Evolutionary conservation across 2,888 invertebrate genomes (phyloP).

Genomic region (Caenorhabditis macrosperma): DNA sequence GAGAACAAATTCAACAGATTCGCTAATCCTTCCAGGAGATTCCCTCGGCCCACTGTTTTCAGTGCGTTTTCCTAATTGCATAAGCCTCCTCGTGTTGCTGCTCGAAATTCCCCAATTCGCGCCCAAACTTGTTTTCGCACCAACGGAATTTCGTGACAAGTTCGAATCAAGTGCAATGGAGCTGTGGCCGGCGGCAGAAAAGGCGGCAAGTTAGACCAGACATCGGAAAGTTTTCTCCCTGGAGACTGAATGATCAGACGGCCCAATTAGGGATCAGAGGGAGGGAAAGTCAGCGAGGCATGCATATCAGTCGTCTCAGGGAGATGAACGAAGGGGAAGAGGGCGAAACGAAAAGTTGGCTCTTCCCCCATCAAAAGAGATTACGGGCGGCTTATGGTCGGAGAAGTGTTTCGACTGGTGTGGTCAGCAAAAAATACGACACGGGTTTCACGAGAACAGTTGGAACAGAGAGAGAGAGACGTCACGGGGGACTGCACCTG

Average conservation of each 20-base stretch:
- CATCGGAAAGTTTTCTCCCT: slow-evolving; percentile 32
- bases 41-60: slow-evolving; percentile 8
- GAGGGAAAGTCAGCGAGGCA: background rate
- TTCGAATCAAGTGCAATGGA: slow-evolving; percentile 30
- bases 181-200: slow-evolving; percentile 2
- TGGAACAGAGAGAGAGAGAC: background rate
- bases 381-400: slow-evolving; percentile 49
- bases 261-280: slow-evolving; percentile 23
- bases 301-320: slow-evolving; percentile 14
- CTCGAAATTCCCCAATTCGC: slow-evolving; percentile 13
- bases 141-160: slow-evolving; percentile 23
- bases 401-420: slow-evolving; percentile 56
- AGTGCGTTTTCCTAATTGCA: slow-evolving; percentile 23
- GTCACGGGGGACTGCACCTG: background rate
- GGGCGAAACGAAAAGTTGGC: slow-evolving; percentile 48
- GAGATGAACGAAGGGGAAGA: background rate
- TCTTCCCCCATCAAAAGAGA: slow-evolving; percentile 57
- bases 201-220: slow-evolving; percentile 14
- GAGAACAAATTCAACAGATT: slow-evolving; percentile 11
- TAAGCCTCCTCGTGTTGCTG: background rate
- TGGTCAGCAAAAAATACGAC: slow-evolving; percentile 49
- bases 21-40: slow-evolving; percentile 11
- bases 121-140: slow-evolving; percentile 22
- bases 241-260: slow-evolving; percentile 30
- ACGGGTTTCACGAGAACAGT: slow-evolving; percentile 22